Base-by-base conservation (phyloP, 2,888 invertebrate genomes). In the Drosophila niveifrons region DNA sequence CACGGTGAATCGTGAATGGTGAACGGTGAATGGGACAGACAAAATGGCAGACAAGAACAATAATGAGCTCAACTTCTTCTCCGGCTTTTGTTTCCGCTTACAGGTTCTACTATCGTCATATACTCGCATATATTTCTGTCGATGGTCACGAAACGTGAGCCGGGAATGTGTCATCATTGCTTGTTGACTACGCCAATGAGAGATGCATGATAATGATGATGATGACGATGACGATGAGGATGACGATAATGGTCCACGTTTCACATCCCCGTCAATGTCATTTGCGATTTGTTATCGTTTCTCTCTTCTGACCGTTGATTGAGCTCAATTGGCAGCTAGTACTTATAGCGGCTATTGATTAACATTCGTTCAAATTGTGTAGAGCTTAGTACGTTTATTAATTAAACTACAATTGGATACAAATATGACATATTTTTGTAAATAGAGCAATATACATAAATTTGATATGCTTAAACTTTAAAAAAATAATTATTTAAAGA, bases 61-160 rank as follows among this genome's bases (percentile, higher is more conserved):
- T 86, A 81, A 81, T 82, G 87, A 82, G 87, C 87, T 73, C 31
- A 53, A 66, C 13, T 57, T 43, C 44, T 46, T 56, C 44, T 44
- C 46, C 3, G 31, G 31, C 10, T 31, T 41, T n/a, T 11, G n/a
- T 13, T 8, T 8, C 39, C n/a, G 36, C 36, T 41, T 6, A 34
- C 34, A 39, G 39, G 13, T 15, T 13, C 8, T 13, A n/a, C 11
- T n/a, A 11, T 11, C 34, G 3, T 39, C 13, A n/a, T 13, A 39
- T 23, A 23, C 23, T 23, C 23, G 23, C 23, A 23, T 23, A 6
- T 23, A 23, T 23, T 23, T 11, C 52, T 34, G 36, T 46, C 36
- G 44, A 11, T 52, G 58, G 36, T 31, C 31, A 15, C 39, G 53
- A 41, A 75, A 64, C 75, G 70, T 41, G 41, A 44, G 39, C 39